Conservation (phyloP, 2,888 invertebrate species). For the Labia minor region DNA sequence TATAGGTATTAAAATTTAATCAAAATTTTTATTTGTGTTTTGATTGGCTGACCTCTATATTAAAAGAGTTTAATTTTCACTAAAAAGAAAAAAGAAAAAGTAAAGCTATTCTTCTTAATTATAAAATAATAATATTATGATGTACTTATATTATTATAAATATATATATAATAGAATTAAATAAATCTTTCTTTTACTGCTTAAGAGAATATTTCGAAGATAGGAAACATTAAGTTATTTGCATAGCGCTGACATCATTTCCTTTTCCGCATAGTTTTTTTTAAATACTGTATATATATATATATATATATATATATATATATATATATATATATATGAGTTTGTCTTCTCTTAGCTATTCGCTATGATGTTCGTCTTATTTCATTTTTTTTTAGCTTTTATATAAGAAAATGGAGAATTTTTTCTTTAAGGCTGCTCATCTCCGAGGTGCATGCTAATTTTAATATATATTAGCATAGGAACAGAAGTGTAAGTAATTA, state of each 20-base stretch:
- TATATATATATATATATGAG: neutral
- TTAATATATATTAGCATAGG: constrained; percentile 8
- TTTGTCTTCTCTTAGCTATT: neutral
- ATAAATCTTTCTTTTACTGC: too few relatives aligned
- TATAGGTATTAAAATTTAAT: too few relatives aligned
- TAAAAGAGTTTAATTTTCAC: too few relatives aligned
- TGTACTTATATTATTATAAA: too few relatives aligned
- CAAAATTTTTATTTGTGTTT: too few relatives aligned
- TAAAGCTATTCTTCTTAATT: too few relatives aligned
- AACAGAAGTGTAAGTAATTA: constrained; percentile 13
- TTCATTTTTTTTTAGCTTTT: neutral
- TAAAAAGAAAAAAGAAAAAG: too few relatives aligned
- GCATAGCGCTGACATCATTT: constrained; percentile 20
- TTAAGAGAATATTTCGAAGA: neutral
- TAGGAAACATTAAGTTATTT: constrained; percentile 19
- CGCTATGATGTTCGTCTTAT: constrained; percentile 14
- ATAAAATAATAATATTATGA: too few relatives aligned
- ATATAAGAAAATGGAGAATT: neutral
- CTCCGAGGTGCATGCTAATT: constrained; percentile 3
- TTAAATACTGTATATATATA: too few relatives aligned
- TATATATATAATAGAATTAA: too few relatives aligned
- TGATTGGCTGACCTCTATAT: too few relatives aligned
- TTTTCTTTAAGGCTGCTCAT: neutral
- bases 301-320: too few relatives aligned
- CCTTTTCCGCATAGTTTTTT: constrained; percentile 9